Evolutionary conservation across 1,140 invertebrate species (phyloP).

Genomic region (Lordiphosa clarofinis): DNA sequence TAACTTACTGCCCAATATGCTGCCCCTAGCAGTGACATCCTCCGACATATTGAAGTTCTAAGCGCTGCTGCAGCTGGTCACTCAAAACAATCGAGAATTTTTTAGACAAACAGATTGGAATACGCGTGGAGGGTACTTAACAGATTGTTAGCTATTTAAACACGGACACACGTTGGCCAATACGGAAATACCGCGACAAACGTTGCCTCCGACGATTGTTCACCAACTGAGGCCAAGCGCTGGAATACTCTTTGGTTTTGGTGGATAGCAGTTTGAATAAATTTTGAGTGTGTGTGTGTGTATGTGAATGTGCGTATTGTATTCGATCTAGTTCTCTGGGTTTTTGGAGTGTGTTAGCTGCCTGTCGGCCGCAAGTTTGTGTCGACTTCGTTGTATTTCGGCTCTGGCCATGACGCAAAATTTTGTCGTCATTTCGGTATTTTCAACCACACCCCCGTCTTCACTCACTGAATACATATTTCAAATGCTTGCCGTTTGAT

Average conservation of each 20-base stretch:
- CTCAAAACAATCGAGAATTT: slow-evolving; percentile 20
- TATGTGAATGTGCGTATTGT: slow-evolving; percentile 9
- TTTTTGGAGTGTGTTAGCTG: slow-evolving; percentile 4
- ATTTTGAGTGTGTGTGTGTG: slow-evolving; percentile 16
- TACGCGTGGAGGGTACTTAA: slow-evolving; percentile 16
- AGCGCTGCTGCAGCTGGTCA: slow-evolving; percentile 10
- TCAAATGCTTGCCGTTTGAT: slow-evolving; percentile 29
- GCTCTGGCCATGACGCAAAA: slow-evolving; percentile 3
- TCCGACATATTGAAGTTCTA: slow-evolving; percentile 50
- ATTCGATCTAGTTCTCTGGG: slow-evolving; percentile 42
- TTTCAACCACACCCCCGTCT: not conserved
- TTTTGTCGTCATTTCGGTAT: slow-evolving; percentile 20
- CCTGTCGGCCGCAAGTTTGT: slow-evolving; percentile 26
- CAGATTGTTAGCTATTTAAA: slow-evolving; percentile 16
- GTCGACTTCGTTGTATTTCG: slow-evolving; percentile 6
- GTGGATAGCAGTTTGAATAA: slow-evolving; percentile 11
- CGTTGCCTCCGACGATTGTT: slow-evolving; percentile 53
- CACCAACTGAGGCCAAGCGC: slow-evolving; percentile 56
- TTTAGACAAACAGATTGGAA: slow-evolving; percentile 19
- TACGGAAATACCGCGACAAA: slow-evolving; percentile 30
- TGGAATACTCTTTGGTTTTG: slow-evolving; percentile 49
- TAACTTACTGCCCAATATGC: slow-evolving; percentile 77
- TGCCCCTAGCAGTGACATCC: slow-evolving; percentile 70
- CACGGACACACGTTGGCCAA: slow-evolving; percentile 6
- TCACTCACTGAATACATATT: slow-evolving; percentile 16